These are phyloP conservation scores for Ochlodes sylvanus DNA, from an alignment of 2,888 invertebrate species.

Conservation along the genomic window DNA sequence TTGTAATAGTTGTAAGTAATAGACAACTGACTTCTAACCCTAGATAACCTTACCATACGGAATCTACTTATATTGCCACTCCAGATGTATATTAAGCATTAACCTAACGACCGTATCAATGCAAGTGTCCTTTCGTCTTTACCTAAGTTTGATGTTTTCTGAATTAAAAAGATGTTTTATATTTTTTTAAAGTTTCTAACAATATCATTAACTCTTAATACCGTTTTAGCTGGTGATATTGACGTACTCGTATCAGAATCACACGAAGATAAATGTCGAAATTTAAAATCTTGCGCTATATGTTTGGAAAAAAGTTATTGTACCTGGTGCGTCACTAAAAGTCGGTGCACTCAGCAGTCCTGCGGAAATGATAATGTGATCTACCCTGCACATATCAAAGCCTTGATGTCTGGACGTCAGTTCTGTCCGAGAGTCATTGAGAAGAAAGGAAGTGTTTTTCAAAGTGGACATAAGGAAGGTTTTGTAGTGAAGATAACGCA, in stretches of 20 bases:
- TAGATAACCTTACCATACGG: slow-evolving; percentile 27
- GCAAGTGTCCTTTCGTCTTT: background rate
- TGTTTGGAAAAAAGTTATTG: slow-evolving; percentile 62
- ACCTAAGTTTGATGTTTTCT: background rate
- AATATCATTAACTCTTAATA: background rate
- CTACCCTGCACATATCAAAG: slow-evolving; percentile 58
- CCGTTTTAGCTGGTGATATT: slow-evolving; percentile 13
- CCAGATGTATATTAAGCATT: slow-evolving; percentile 19
- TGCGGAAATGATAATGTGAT: slow-evolving; percentile 74
- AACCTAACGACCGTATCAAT: background rate
- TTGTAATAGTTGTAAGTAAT: no score
- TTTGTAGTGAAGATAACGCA: slow-evolving; percentile 67
- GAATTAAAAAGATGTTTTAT: background rate
- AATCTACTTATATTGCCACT: slow-evolving; percentile 18
- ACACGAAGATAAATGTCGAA: slow-evolving; percentile 44
- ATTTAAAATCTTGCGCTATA: slow-evolving; percentile 58
- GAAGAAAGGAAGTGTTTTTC: slow-evolving; percentile 54
- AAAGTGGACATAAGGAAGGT: slow-evolving; percentile 59
- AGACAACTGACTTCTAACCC: background rate
- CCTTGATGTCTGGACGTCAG: slow-evolving; percentile 65
- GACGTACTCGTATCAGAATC: background rate
- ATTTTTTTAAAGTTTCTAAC: slow-evolving; percentile 1
- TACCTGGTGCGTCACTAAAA: slow-evolving; percentile 73
- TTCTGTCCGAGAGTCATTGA: slow-evolving; percentile 67
- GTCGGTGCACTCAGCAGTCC: slow-evolving; percentile 65